Percentiles rank a stretch among this genome's conserved stretches.
Conservation (phyloP, 2,113 vertebrate species). For the Petrocephalus zakoni region DNA sequence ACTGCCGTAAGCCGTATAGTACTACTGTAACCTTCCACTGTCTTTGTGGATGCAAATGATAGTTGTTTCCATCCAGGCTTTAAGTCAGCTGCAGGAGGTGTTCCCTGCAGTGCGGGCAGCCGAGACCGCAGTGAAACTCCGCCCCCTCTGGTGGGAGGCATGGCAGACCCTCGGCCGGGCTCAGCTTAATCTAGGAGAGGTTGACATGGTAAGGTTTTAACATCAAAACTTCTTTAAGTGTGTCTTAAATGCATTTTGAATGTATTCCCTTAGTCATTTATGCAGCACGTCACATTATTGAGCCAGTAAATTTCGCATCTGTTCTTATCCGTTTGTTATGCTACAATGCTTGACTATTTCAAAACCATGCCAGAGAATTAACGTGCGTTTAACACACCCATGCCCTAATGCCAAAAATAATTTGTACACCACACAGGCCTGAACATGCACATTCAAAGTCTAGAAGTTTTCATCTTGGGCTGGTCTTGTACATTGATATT, state of each 20-base stretch:
- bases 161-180: conserved; percentile 92
- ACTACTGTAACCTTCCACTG: not conserved
- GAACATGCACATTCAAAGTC: not conserved
- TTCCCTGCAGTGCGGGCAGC: conserved; percentile 90
- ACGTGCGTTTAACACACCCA: not conserved
- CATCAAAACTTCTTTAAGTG: not conserved
- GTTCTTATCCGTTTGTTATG: not conserved
- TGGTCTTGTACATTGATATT: not conserved
- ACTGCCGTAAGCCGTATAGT: not conserved
- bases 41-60: not conserved
- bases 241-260: not conserved
- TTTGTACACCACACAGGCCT: not conserved
- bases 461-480: not conserved
- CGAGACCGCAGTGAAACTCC: conserved; percentile 81
- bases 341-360: not conserved
- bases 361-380: not conserved
- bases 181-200: conserved; percentile 88
- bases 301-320: not conserved
- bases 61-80: conserved; percentile 58
- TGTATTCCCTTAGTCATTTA: not conserved
- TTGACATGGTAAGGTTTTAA: conserved; percentile 71
- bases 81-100: conserved; percentile 82
- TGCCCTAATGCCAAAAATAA: not conserved
- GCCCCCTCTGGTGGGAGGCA: conserved; percentile 82
- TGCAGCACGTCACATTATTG: not conserved